A percentile compares a stretch with the other conserved stretches of the same genome.
Conservation (phyloP, 2,888 invertebrate species). For the Acanthococcus lagerstroemiae region DNA sequence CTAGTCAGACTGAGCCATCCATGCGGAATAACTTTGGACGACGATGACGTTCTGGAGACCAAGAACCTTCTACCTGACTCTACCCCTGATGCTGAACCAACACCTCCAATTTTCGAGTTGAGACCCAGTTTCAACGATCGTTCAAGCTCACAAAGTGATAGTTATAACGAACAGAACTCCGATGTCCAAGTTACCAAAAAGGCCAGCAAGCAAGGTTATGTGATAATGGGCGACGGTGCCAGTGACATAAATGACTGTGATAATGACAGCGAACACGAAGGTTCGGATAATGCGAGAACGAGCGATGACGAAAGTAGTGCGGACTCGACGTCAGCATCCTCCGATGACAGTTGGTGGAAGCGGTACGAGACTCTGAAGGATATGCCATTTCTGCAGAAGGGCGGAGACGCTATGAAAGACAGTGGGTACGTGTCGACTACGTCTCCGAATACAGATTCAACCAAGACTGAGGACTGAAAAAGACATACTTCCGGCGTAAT, state of each 20-base stretch:
- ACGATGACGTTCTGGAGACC: neutral
- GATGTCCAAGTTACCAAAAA: constrained; percentile 5
- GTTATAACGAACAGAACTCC: neutral
- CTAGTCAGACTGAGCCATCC: neutral
- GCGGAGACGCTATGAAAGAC: constrained; percentile 8
- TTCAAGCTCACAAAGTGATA: neutral
- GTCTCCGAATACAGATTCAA: constrained; percentile 24
- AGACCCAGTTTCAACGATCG: neutral
- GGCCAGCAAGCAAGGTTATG: constrained; percentile 2
- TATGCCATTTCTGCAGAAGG: constrained; percentile 3
- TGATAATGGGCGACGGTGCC: constrained; percentile 1
- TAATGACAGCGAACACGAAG: neutral
- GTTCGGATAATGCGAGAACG: neutral
- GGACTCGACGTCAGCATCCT: constrained; percentile 24
- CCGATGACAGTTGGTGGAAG: constrained; percentile 30
- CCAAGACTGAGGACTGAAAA: constrained; percentile 12
- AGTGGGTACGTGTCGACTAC: constrained; percentile 29
- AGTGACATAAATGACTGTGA: neutral
- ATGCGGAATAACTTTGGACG: neutral
- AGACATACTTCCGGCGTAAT: too few species aligned
- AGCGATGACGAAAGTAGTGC: constrained; percentile 2
- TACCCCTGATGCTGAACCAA: neutral
- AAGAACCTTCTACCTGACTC: neutral
- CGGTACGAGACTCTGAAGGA: constrained; percentile 14
- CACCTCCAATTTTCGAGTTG: neutral